These are phyloP conservation scores for Macrobrachium nipponense DNA, from an alignment of 1,140 invertebrate genomes.

Conservation along the genomic window DNA sequence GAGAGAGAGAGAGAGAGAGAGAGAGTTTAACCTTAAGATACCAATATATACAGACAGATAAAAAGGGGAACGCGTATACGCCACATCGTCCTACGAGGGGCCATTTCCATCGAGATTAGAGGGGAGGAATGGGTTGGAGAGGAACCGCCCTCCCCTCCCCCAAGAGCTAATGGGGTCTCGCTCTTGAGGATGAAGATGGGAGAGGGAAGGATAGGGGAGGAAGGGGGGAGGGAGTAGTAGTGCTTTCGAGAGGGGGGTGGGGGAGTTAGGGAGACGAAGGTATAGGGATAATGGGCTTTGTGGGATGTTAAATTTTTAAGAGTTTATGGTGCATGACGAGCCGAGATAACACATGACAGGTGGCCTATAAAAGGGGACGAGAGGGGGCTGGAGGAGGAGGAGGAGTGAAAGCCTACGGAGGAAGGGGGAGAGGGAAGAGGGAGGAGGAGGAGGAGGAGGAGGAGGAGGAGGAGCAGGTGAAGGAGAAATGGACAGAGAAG, in stretches of 20 bases:
- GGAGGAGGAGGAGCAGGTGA: neutral
- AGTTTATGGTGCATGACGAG: conserved; percentile 17
- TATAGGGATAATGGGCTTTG: neutral
- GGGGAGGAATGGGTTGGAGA: neutral
- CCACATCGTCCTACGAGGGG: neutral
- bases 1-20: too few species aligned
- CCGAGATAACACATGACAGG: neutral
- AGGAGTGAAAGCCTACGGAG: neutral
- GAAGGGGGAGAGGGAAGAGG: neutral
- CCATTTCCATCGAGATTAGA: neutral
- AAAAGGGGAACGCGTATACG: neutral
- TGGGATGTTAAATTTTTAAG: conserved; percentile 27
- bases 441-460: neutral
- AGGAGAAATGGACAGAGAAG: neutral
- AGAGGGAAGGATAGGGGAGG: neutral
- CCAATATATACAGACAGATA: neutral
- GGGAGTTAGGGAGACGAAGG: neutral
- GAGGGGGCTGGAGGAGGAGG: neutral
- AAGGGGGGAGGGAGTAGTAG: neutral
- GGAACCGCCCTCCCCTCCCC: too few species aligned
- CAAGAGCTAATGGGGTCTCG: neutral
- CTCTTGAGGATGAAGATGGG: neutral
- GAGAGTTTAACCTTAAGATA: too few species aligned
- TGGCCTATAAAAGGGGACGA: conserved; percentile 4
- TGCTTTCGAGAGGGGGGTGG: neutral